phyloP scores from a whole-genome alignment of 1,140 invertebrate species.

The Drosophila simulans region DNA sequence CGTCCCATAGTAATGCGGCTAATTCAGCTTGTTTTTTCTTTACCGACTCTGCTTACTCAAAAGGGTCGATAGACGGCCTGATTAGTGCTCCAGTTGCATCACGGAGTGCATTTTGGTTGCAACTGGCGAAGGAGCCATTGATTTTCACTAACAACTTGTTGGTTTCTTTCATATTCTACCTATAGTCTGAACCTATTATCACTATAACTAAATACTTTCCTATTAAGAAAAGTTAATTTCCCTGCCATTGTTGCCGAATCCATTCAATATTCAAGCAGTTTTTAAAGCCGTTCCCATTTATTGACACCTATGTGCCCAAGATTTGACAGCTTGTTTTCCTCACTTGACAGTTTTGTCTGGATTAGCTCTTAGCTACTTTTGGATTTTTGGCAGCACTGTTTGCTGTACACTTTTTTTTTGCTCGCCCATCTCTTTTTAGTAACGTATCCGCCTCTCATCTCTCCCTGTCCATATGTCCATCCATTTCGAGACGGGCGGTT shows the following conservation, averaged over 20 bases:
- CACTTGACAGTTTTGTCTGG: neutral
- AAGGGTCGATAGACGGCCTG: slow-evolving; percentile 2
- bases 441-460: neutral
- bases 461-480: slow-evolving; percentile 26
- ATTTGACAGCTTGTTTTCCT: too few species aligned
- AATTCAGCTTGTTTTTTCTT: slow-evolving; percentile 21
- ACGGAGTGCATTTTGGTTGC: too few species aligned
- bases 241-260: too few species aligned
- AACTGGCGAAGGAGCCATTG: too few species aligned
- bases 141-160: too few species aligned
- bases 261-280: neutral
- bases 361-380: neutral
- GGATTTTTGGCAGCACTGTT: slow-evolving; percentile 8
- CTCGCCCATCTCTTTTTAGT: neutral
- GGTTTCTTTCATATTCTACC: too few species aligned
- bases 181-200: neutral
- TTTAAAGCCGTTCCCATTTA: neutral
- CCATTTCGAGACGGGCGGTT: slow-evolving; percentile 21
- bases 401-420: neutral
- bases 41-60: neutral
- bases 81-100: neutral
- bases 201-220: too few species aligned
- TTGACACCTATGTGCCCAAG: too few species aligned
- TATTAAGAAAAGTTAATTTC: too few species aligned
- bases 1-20: slow-evolving; percentile 23